Evolutionary conservation across 1,140 invertebrate species (phyloP), one percentile per base, ranked within the genome.

Genomic region (Diabrotica undecimpunctata): DNA sequence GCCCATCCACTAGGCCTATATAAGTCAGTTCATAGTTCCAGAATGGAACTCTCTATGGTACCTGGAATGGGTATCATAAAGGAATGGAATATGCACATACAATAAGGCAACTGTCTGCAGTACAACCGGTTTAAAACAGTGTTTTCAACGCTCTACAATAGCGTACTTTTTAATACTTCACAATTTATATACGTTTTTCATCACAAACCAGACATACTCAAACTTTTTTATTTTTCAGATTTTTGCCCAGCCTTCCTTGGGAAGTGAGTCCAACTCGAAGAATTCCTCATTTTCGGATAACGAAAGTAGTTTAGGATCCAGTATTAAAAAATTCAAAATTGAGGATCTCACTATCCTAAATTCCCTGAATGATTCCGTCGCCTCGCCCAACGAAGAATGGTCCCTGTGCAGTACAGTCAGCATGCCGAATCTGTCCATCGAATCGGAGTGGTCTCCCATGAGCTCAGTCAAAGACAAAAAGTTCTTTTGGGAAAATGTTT

Each of bases 401-500:
- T 53, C 51, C 7, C 0, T 62, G 10, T 54, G 52, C 12, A 65
- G 46, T 14, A 54, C 66, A 13, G 56, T 25, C 7, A 70, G 68
- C 59, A 54, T 64, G 6, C 68, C 68, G 12, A 64, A 70, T 55
- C 64, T 70, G 7, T 64, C 59, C 6, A 36, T 54, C 0, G 39
- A 36, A 61, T 46, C 38, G 12, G 37, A 57, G 7, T n/a, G 12
- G 6, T 38, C 14, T 10, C 12, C 13, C 7, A 55, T n/a, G 12
- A 13, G 46, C 37, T 56, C 54, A 6, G 54, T 66, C 5, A 38
- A 54, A 37, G 55, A 66, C 37, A 57, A 38, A 39, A 57, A 53
- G 12, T 56, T 66, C 13, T 70, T 61, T 54, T 70, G 69, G 69
- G 62, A 68, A 6, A 62, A 56, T 13, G 14, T 70, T 12, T 70